Conservation (phyloP, 2,797 vertebrate genomes). For the Corythornis leucogaster region DNA sequence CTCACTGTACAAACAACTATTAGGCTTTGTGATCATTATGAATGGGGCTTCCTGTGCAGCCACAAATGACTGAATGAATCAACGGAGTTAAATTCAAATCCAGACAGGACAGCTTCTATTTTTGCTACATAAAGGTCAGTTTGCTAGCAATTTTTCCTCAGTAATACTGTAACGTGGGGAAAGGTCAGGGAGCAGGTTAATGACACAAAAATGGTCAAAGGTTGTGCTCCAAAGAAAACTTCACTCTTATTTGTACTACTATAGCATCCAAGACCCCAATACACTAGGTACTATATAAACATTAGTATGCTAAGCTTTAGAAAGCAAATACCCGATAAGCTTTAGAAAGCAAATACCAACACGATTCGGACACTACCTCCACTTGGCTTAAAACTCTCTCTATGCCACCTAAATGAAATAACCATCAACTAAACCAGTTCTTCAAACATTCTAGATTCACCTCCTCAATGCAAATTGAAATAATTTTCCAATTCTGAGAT, state of each 20-base stretch:
- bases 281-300: neutral
- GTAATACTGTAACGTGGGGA: neutral
- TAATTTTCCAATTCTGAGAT: neutral
- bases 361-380: neutral
- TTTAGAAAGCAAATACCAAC: neutral
- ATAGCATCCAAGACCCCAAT: neutral
- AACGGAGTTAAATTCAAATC: slow-evolving; percentile 24
- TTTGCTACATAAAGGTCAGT: slow-evolving; percentile 26
- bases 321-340: neutral
- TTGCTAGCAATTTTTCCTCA: neutral
- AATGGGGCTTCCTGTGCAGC: slow-evolving; percentile 52
- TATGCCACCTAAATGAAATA: neutral
- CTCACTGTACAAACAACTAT: slow-evolving; percentile 45
- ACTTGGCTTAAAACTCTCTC: neutral
- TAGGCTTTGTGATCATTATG: slow-evolving; percentile 33
- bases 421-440: neutral
- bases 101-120: slow-evolving; percentile 24
- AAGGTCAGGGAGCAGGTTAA: neutral
- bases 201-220: neutral
- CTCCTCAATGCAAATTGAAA: neutral
- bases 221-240: neutral
- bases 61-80: slow-evolving; percentile 50
- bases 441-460: neutral
- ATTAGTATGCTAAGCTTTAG: neutral
- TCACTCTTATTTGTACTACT: neutral